Conservation (phyloP, 2,797 vertebrate species). For the Sebastes cheni region DNA sequence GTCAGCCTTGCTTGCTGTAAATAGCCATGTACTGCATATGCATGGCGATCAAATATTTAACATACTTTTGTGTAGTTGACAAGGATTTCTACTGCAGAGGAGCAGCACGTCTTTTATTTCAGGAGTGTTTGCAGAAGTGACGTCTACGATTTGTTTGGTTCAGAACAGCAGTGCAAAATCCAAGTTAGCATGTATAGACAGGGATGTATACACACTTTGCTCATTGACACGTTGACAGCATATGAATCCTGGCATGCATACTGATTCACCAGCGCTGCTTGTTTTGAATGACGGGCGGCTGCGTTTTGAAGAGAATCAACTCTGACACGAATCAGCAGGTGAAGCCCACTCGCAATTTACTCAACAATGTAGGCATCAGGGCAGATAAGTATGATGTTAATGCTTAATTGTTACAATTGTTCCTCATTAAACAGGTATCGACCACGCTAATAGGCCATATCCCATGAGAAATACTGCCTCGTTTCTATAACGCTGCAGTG, state of each 20-base stretch:
- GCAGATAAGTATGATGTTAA: constrained; percentile 59
- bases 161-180: neutral
- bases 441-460: constrained; percentile 42
- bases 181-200: neutral
- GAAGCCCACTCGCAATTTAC: constrained; percentile 25
- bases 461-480: constrained; percentile 29
- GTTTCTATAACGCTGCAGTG: constrained; percentile 31
- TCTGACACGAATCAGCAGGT: constrained; percentile 16
- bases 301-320: constrained; percentile 10
- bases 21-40: constrained; percentile 39
- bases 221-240: neutral
- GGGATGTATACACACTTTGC: neutral
- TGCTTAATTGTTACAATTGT: constrained; percentile 65
- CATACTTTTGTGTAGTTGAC: constrained; percentile 6
- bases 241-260: neutral
- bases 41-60: constrained; percentile 58
- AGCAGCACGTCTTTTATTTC: constrained; percentile 1
- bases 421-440: constrained; percentile 70
- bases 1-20: constrained; percentile 21
- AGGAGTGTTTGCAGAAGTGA: neutral
- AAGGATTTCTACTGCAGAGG: constrained; percentile 24
- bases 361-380: neutral
- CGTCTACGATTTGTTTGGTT: neutral
- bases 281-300: neutral
- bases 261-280: neutral